Conservation (phyloP, 2,888 invertebrate species). For the Drosophila basisetae region DNA sequence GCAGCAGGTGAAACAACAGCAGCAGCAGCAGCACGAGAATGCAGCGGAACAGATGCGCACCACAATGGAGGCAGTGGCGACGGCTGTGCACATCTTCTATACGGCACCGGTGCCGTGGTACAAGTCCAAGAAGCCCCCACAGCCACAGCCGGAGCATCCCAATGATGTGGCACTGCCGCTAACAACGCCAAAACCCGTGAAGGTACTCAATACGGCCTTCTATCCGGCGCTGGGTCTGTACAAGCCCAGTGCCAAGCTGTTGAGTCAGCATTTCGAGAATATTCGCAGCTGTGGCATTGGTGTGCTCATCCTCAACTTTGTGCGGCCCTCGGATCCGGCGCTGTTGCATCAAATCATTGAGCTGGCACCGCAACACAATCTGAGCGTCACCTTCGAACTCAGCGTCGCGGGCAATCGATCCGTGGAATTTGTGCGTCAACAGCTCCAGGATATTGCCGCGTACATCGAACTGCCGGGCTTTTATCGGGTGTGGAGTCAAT, state of each 20-base stretch:
- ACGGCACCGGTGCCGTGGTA: conserved; percentile 84
- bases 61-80: conserved; percentile 75
- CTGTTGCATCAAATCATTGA: conserved; percentile 85
- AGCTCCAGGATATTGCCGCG: conserved; percentile 81
- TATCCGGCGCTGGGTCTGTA: conserved; percentile 84
- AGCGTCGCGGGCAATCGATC: conserved; percentile 87
- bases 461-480: conserved; percentile 75
- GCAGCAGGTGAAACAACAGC: conserved; percentile 75
- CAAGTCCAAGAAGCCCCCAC: conserved; percentile 80
- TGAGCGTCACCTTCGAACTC: conserved; percentile 87
- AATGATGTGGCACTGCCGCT: conserved; percentile 58
- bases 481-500: conserved; percentile 83
- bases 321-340: conserved; percentile 74
- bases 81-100: conserved; percentile 85
- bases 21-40: conserved; percentile 60
- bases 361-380: conserved; percentile 85
- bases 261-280: conserved; percentile 88
- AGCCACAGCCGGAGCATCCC: conserved; percentile 57
- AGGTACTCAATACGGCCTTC: conserved; percentile 83
- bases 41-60: conserved; percentile 78
- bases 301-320: conserved; percentile 87
- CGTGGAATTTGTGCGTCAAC: conserved; percentile 85
- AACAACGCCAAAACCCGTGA: conserved; percentile 68
- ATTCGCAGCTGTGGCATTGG: conserved; percentile 87
- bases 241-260: conserved; percentile 83